A percentile compares a stretch with the other conserved stretches of the same genome.
phyloP scores from a whole-genome alignment of 2,113 vertebrate species.

The Gopherus flavomarginatus region DNA sequence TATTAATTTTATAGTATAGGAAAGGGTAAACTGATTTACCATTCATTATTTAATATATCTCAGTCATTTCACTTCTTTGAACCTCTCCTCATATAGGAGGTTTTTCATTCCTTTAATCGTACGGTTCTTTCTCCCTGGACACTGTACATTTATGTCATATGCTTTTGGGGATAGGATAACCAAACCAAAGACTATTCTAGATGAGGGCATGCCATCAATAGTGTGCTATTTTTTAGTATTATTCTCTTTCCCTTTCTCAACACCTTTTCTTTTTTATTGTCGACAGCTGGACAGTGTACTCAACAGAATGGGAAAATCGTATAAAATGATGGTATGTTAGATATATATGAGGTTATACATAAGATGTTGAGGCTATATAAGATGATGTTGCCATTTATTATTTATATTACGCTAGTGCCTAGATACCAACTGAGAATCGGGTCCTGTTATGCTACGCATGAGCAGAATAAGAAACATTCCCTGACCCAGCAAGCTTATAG shows the following conservation, averaged over 20 bases:
- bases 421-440: neutral
- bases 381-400: neutral
- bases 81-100: neutral
- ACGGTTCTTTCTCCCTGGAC: neutral
- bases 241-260: accelerated
- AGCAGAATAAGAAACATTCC: neutral
- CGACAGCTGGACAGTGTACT: neutral
- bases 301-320: neutral
- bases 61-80: neutral
- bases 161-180: neutral
- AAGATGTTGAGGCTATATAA: neutral
- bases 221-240: neutral
- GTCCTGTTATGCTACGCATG: neutral
- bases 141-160: neutral
- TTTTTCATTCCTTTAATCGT: neutral
- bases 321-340: neutral
- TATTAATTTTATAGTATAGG: neutral
- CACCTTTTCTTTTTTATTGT: neutral
- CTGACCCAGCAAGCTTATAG: neutral
- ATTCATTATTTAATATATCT: neutral
- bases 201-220: neutral
- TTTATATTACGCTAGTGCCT: neutral
- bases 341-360: no score
- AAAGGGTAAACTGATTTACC: neutral
- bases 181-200: neutral